Evolutionary conservation across 2,113 vertebrate species (phyloP).

Genomic region (Synchiropus splendidus): DNA sequence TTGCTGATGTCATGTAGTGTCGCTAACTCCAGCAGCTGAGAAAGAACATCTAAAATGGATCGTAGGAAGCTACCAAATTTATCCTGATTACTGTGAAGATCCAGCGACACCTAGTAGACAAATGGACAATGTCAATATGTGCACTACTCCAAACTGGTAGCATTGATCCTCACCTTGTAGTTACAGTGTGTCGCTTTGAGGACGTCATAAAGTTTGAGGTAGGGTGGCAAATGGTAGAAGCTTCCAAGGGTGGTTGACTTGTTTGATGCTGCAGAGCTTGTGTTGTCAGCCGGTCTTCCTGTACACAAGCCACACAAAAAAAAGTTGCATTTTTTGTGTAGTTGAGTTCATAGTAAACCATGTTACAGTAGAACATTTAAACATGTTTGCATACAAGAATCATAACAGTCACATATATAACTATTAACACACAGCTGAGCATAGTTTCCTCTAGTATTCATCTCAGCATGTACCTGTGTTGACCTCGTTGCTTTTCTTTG

Average conservation of each 20-base stretch:
- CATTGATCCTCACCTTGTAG: slow-evolving; percentile 75
- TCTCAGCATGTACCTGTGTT: slow-evolving; percentile 70
- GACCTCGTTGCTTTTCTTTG: slow-evolving; percentile 80
- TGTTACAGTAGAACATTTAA: no score
- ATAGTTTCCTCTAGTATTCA: not conserved
- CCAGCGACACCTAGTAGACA: slow-evolving; percentile 79
- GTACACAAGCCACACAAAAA: slow-evolving; percentile 39
- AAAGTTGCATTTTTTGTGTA: no score
- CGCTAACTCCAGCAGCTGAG: slow-evolving; percentile 88
- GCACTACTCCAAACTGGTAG: not conserved
- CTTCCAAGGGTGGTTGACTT: slow-evolving; percentile 86
- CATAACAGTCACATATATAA: no score
- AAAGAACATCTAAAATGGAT: slow-evolving; percentile 83
- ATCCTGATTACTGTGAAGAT: slow-evolving; percentile 86
- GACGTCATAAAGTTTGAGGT: slow-evolving; percentile 91
- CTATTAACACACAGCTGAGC: no score
- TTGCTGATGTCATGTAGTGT: slow-evolving; percentile 93
- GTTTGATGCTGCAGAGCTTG: slow-evolving; percentile 71
- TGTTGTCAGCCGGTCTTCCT: slow-evolving; percentile 74
- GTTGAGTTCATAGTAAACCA: no score
- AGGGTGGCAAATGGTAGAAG: slow-evolving; percentile 91
- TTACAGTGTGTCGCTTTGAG: slow-evolving; percentile 95
- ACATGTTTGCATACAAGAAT: no score
- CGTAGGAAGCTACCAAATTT: slow-evolving; percentile 93
- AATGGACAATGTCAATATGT: not conserved